Conservation (phyloP, 1,140 invertebrate species). For the Drosophila pachea region DNA sequence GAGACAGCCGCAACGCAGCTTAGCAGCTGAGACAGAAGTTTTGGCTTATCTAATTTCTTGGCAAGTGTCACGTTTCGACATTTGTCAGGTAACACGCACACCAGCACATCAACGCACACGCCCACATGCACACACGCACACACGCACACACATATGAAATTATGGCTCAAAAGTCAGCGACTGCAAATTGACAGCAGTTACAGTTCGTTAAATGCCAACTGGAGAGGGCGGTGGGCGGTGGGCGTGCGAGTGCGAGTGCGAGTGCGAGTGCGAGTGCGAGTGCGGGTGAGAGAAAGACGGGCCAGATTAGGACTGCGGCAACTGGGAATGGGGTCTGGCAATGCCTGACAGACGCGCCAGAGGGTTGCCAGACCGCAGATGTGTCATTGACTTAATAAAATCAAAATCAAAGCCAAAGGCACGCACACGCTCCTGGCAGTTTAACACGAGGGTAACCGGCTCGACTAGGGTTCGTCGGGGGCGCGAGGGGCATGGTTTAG, state of each 20-base stretch:
- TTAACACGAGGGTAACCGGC: neutral
- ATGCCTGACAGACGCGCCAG: slow-evolving; percentile 1
- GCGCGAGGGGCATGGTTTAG: neutral
- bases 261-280: too few relatives aligned
- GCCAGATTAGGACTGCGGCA: neutral
- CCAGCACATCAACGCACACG: slow-evolving; percentile 18
- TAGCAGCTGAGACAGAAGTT: slow-evolving; percentile 46
- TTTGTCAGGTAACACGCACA: slow-evolving; percentile 69
- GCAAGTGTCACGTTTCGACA: slow-evolving; percentile 77
- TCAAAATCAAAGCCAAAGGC: slow-evolving; percentile 77
- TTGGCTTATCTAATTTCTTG: slow-evolving; percentile 76
- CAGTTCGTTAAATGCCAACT: slow-evolving; percentile 72
- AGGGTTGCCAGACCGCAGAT: slow-evolving; percentile 65
- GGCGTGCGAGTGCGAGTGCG: neutral
- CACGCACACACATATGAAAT: slow-evolving; percentile 46
- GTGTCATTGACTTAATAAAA: slow-evolving; percentile 78
- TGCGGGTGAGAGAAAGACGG: too few relatives aligned
- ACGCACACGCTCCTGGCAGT: slow-evolving; percentile 64
- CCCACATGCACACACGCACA: slow-evolving; percentile 9
- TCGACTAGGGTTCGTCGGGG: neutral
- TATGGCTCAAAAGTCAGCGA: slow-evolving; percentile 74
- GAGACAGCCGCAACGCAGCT: slow-evolving; percentile 15
- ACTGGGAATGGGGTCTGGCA: neutral
- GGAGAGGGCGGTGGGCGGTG: neutral
- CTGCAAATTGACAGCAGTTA: slow-evolving; percentile 77